A percentile compares a stretch with the other conserved stretches of the same genome.
Evolutionary conservation across 1,140 invertebrate species (phyloP).

Genomic region (Lordiphosa stackelbergi): DNA sequence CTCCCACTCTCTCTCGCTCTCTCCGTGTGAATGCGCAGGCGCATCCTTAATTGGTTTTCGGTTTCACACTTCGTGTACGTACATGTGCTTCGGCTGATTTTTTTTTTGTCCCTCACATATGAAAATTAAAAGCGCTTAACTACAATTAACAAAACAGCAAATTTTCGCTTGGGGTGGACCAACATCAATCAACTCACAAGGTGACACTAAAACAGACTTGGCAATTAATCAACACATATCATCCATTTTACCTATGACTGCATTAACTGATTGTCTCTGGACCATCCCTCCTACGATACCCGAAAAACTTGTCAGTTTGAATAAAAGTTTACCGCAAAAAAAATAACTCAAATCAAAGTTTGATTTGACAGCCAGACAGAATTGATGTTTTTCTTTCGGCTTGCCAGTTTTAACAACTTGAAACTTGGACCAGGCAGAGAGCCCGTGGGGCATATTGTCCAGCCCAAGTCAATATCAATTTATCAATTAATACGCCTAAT

Average conservation of each 20-base stretch:
- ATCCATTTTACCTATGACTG: conserved; percentile 25
- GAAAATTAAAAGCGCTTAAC: conserved; percentile 72
- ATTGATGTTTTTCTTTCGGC: conserved; percentile 50
- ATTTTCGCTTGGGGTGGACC: conserved; percentile 9
- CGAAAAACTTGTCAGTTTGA: conserved; percentile 61
- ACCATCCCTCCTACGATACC: neutral
- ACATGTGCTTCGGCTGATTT: conserved; percentile 4
- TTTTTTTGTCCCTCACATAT: conserved; percentile 36
- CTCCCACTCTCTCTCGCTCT: too few relatives aligned
- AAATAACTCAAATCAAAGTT: conserved; percentile 71
- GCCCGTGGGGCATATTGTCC: conserved; percentile 4
- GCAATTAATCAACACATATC: conserved; percentile 60
- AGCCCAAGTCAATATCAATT: conserved; percentile 64
- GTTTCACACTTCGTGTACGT: conserved; percentile 2
- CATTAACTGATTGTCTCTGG: conserved; percentile 69
- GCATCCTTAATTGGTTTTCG: conserved; percentile 63
- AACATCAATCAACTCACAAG: conserved; percentile 58
- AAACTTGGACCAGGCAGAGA: conserved; percentile 27
- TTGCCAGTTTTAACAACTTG: conserved; percentile 46
- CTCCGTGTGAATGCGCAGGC: conserved; percentile 33
- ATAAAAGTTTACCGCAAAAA: conserved; percentile 58
- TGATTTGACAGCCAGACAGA: conserved; percentile 71
- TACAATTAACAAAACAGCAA: conserved; percentile 67
- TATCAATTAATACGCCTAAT: conserved; percentile 73
- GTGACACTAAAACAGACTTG: conserved; percentile 56